Conservation (phyloP, 2,113 vertebrate genomes). For the Poeciliopsis prolifica region DNA sequence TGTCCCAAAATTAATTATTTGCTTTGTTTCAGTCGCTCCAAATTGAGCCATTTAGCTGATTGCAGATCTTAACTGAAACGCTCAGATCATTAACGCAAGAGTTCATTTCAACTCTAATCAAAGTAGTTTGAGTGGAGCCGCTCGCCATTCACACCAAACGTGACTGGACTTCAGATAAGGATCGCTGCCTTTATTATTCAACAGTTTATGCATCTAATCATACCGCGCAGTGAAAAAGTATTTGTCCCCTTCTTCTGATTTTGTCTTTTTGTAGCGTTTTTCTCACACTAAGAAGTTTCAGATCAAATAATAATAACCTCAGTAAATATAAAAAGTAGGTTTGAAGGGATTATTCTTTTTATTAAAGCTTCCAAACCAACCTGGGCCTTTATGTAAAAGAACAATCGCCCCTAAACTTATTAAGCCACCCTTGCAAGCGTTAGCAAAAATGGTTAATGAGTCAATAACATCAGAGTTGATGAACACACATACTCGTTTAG, state of each 20-base stretch:
- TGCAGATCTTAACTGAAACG: slow-evolving; percentile 55
- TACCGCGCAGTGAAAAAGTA: background rate
- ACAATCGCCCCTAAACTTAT: too few species aligned
- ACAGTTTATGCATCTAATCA: slow-evolving; percentile 20
- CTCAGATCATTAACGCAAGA: slow-evolving; percentile 58
- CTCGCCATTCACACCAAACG: slow-evolving; percentile 19
- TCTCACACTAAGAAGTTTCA: background rate
- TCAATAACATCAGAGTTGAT: too few species aligned
- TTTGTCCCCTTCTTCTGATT: background rate
- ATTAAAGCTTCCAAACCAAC: too few species aligned
- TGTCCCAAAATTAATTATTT: slow-evolving; percentile 62
- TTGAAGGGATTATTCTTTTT: too few species aligned
- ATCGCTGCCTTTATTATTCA: slow-evolving; percentile 18
- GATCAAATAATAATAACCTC: background rate
- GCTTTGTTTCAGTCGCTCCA: slow-evolving; percentile 58
- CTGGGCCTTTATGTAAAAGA: too few species aligned
- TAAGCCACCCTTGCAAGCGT: too few species aligned
- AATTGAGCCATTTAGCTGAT: slow-evolving; percentile 67
- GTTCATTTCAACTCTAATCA: slow-evolving; percentile 63
- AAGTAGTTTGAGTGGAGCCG: slow-evolving; percentile 43
- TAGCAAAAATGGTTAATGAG: too few species aligned
- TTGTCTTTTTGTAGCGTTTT: background rate
- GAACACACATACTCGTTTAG: too few species aligned
- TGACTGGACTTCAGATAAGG: slow-evolving; percentile 50
- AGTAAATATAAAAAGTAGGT: too few species aligned